A percentile compares a stretch with the other conserved stretches of the same genome.
Evolutionary conservation across 2,113 vertebrate species (phyloP).

Genomic region (Cyprinodon brontotheroides): DNA sequence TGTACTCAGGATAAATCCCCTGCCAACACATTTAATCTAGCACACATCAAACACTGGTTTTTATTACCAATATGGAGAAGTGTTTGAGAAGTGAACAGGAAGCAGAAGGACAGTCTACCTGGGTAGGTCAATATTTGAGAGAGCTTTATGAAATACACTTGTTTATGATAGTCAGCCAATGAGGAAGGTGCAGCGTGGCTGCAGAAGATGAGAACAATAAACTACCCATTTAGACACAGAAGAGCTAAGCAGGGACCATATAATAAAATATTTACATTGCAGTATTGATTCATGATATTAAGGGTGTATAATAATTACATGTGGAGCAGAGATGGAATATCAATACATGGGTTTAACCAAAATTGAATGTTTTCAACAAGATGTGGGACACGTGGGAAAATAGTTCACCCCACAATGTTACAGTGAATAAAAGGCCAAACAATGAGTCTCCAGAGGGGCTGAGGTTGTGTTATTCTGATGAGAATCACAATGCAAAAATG

Average conservation of each 20-base stretch:
- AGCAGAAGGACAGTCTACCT: conserved; percentile 34
- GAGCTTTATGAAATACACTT: conserved; percentile 67
- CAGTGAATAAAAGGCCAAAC: conserved; percentile 58
- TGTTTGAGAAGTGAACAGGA: conserved; percentile 28
- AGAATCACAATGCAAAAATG: conserved; percentile 75
- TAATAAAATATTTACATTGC: conserved; percentile 33
- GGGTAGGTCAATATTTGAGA: conserved; percentile 76
- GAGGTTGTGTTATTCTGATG: conserved; percentile 58
- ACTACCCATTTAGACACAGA: conserved; percentile 25
- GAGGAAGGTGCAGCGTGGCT: conserved; percentile 55
- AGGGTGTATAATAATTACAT: conserved; percentile 13
- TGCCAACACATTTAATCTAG: conserved; percentile 1
- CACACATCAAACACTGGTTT: conserved; percentile 14
- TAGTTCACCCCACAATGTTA: conserved; percentile 14
- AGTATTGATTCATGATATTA: conserved; percentile 38
- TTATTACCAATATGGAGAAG: conserved; percentile 15
- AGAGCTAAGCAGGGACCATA: conserved; percentile 7
- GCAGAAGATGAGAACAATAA: conserved; percentile 63
- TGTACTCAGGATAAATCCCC: conserved; percentile 1
- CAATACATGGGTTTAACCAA: conserved; percentile 1
- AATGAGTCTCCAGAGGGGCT: conserved; percentile 42
- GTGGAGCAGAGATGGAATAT: background rate
- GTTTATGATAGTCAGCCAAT: conserved; percentile 60
- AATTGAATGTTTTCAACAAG: background rate
- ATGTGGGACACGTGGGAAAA: conserved; percentile 3